These are phyloP conservation scores for Sphinx pinastri DNA, from an alignment of 2,888 invertebrate species.

Conservation along the genomic window DNA sequence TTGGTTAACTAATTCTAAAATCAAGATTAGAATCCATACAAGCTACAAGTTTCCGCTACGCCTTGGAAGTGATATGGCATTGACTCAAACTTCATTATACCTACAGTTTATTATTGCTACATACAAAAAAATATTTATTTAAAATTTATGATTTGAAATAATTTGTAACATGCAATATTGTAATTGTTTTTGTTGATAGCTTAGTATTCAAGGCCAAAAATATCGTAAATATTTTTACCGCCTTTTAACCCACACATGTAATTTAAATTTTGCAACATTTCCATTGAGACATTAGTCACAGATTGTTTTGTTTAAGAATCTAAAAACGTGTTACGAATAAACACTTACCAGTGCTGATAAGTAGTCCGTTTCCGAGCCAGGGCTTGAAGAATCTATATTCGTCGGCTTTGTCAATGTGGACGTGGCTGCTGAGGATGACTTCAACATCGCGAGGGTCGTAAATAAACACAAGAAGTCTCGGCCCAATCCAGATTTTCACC, in stretches of 20 bases:
- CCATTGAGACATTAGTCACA: not conserved
- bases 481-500: constrained; percentile 90
- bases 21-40: too few species aligned
- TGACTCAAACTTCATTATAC: too few species aligned
- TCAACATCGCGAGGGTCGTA: constrained; percentile 91
- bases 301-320: not conserved
- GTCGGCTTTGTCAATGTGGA: constrained; percentile 91
- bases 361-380: constrained; percentile 92
- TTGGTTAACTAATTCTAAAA: too few species aligned
- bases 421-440: constrained; percentile 90
- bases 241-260: not conserved
- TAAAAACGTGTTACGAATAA: not conserved
- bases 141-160: too few species aligned
- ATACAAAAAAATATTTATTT: too few species aligned
- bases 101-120: too few species aligned
- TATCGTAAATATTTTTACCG: not conserved
- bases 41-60: too few species aligned
- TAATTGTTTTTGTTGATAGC: not conserved
- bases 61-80: too few species aligned
- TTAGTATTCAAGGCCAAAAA: not conserved
- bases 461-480: constrained; percentile 89
- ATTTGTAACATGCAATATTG: not conserved
- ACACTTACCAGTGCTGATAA: constrained; percentile 89
- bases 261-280: not conserved
- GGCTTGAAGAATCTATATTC: constrained; percentile 93